Evolutionary conservation across 2,797 vertebrate species (phyloP).

Genomic region (Taenioides sp.): DNA sequence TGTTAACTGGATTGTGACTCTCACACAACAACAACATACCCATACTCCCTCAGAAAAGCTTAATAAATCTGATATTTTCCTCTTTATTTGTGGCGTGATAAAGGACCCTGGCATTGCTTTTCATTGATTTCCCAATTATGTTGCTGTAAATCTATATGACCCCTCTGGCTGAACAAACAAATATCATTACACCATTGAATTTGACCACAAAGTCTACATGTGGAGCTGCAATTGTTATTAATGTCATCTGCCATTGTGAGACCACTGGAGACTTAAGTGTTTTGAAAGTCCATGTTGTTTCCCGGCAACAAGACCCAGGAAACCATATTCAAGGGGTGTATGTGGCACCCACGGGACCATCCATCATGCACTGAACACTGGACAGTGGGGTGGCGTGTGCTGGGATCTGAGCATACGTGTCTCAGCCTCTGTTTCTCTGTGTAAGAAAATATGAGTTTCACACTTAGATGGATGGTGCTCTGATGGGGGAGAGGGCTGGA

Average conservation of each 20-base stretch:
- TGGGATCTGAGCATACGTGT: conserved; percentile 16
- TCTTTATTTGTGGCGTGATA: not conserved
- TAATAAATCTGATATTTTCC: conserved; percentile 21
- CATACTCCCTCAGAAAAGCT: not conserved
- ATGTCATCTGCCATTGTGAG: conserved; percentile 11
- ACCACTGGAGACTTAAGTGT: conserved; percentile 24
- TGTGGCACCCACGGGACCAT: conserved; percentile 27
- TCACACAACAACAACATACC: conserved; percentile 1
- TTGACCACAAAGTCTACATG: conserved; percentile 14
- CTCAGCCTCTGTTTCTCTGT: not conserved
- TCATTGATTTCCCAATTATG: conserved; percentile 37
- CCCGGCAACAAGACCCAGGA: conserved; percentile 26
- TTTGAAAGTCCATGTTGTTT: conserved; percentile 22
- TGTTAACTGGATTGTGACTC: not conserved
- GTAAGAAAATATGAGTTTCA: not conserved
- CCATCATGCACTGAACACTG: conserved; percentile 40
- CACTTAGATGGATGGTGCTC: not conserved
- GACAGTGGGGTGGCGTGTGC: conserved; percentile 6
- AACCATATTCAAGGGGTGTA: conserved; percentile 33
- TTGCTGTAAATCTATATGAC: conserved; percentile 24
- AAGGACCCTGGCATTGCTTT: conserved; percentile 14
- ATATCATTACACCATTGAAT: conserved; percentile 27
- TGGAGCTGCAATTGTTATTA: conserved; percentile 22
- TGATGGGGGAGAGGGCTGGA: not conserved
- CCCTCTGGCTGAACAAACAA: conserved; percentile 23